Evolutionary conservation across 2,888 invertebrate species (phyloP), one percentile per base, ranked within the genome.

Genomic region (Conchocele bisecta): DNA sequence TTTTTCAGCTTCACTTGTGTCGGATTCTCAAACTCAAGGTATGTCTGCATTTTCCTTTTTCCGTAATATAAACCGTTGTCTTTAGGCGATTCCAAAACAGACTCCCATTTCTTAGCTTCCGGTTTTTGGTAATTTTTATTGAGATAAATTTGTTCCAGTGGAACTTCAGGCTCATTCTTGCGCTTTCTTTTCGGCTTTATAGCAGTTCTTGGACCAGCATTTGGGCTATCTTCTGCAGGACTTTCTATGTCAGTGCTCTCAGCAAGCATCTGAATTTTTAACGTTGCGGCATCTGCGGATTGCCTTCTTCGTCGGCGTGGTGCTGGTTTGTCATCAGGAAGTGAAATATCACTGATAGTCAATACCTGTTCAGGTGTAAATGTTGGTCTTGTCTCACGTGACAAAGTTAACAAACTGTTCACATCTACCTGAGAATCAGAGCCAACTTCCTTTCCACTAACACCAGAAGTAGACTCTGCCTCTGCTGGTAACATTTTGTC

Each of bases 71-170:
- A 69, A 3, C 63, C 64, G 1, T 46, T 29, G 17, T 51, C 39
- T 53, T 73, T 26, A 17, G 86, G 84, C 22, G 56, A 70, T 66
- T 87, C 87, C 60, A 75, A 83, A 17, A 87, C 83, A n/a, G 83
- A 85, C 67, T 84, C 84, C 84, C 85, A 86, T 9, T 73, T 75
- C 24, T 75, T 79, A 9, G 76, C 78, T n/a, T 75, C 67, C 2
- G 85, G 87, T 64, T 60, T 68, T n/a, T 74, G 67, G 69, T 67
- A 87, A 58, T 83, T 83, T 60, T 87, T 87, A 54, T 86, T 85
- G 17, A 37, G 54, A 31, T 86, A 87, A 17, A 87, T 57, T 22
- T 77, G 66, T 48, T 82, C 80, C 6, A 87, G 48, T 29, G 46
- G 31, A 11, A 56, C 60, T 13, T 50, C 48, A 2, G 17, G 35